Base-by-base conservation (phyloP, 2,888 invertebrate species). In the Pachycephus smyrnensis region DNA sequence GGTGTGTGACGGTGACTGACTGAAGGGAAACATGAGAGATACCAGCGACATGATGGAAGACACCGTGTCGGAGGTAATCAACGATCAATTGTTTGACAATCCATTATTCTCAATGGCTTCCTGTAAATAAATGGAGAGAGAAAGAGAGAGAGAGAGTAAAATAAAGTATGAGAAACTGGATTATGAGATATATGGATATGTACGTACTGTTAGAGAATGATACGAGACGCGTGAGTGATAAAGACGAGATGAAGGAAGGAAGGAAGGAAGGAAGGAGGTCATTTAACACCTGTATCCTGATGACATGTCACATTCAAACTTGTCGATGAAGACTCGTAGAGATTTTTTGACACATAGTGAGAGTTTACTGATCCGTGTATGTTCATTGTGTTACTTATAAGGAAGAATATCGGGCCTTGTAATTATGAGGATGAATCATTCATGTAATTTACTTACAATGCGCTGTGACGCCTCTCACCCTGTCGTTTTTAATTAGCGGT, bases 41-140 rank as follows among this genome's bases (percentile, higher is more conserved):
- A 88, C 88, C 82, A 86, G 84, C 86, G 88, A 89, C 84, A 88
- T 87, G 86, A 90, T 89, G 89, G 89, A 90, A 86, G 90, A 90
- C 86, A 85, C 87, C 81, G 84, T 89, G 84, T 87, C 88, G 75
- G 90, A 89, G 89, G 90, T 90, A 71, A 71, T 71, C 31, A 71
- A 11, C 71, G 71, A 71, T 71, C 33, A 71, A 71, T 71, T 71
- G 31, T 31, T 71, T 33, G 32, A 71, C 71, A 33, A 71, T 71
- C 31, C 71, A 55, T 23, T 55, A 55, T 9, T 55, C 55, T 55
- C 9, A 55, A 55, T 55, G 55, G 9, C 55, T 55, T 55, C 55
- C 55, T 55, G 23, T 23, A 55, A 55, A 55, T 55, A 23, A 23
- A 55, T 55, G 23, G 15, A 55, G 23, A 6, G 55, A 15, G 40